phyloP scores from a whole-genome alignment of 2,797 vertebrate species.

The Lycodopsis pacificus region DNA sequence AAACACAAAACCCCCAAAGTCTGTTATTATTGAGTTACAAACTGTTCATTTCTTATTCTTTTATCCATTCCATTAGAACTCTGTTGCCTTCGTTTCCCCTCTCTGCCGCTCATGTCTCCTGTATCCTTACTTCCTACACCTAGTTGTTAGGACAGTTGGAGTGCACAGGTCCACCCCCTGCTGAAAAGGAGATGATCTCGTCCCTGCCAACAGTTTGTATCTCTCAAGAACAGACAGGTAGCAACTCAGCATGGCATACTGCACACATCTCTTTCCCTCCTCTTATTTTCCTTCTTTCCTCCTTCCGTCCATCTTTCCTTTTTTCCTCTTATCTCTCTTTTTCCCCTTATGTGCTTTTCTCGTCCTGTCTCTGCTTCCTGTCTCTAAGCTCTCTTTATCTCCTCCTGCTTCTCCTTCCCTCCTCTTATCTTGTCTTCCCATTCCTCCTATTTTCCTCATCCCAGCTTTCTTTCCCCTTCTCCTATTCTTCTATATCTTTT shows the following conservation, averaged over 20 bases:
- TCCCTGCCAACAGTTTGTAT: slow-evolving; percentile 91
- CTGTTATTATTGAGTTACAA: neutral
- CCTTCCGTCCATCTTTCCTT: neutral
- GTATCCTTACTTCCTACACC: neutral
- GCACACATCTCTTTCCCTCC: neutral
- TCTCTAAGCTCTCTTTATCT: neutral
- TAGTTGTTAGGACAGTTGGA: slow-evolving; percentile 92
- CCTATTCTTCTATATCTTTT: neutral
- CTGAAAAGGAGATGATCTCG: slow-evolving; percentile 91
- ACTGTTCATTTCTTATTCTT: neutral
- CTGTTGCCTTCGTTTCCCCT: neutral
- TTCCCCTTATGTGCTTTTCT: neutral
- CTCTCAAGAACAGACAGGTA: slow-evolving; percentile 89
- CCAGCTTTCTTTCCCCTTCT: neutral
- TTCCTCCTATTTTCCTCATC: neutral
- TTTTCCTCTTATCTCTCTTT: neutral
- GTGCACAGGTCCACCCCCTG: slow-evolving; percentile 89
- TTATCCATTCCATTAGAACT: neutral
- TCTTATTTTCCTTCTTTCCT: neutral
- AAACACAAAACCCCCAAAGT: neutral
- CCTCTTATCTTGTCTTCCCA: neutral
- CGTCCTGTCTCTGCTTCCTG: neutral
- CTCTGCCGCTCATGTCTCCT: neutral
- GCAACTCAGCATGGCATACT: slow-evolving; percentile 8
- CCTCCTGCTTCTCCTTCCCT: neutral